Base-by-base conservation (phyloP, 2,797 vertebrate genomes). In the Cyclura pinguis region DNA sequence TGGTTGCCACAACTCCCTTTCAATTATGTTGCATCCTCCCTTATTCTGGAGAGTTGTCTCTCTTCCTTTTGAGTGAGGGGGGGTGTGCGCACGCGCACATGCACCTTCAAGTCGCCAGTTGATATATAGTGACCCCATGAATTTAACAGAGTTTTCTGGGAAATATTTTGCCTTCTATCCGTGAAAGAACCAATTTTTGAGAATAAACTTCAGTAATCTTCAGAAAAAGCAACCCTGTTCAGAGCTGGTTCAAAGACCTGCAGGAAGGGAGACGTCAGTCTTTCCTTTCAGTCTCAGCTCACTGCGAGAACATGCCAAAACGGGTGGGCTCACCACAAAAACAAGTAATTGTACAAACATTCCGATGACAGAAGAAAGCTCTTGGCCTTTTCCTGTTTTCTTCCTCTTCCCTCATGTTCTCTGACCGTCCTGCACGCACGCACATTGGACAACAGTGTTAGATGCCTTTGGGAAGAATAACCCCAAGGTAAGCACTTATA, bases 281-380 rank as follows among this genome's bases (percentile, higher is more conserved):
- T 42, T 67, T 84, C 32, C 74, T 87, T 87, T 42, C 64, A 67
- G 3, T 42, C 22, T 83, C 8, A 8, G 38, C 9, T 32, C n/a
- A 42, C 18, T 38, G 57, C 18, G 29, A 67, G 13, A 87, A 47
- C 47, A 78, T n/a, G 1, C 47, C 29, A 29, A n/a, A 69, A 85
- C 9, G 20, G 52, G 7, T 38, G 50, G 78, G 6, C 35, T 78
- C n/a, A 81, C 35, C 85, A 87, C 81, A 82, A 91, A 78, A 38
- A 9, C 27, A 72, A 89, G 47, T 64, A n/a, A 84, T 24, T 67
- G 57, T 62, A n/a, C 35, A 89, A 62, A 52, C 52, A 89, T 77
- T 22, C 18, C 13, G 73, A 24, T 10, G 27, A 74, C 50, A 82
- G 67, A 72, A 82, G 38, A 76, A n/a, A 84, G 52, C 27, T 35